Percentiles rank a stretch among this genome's conserved stretches.
Conservation (phyloP, 2,797 vertebrate genomes). For the Astyanax mexicanus region DNA sequence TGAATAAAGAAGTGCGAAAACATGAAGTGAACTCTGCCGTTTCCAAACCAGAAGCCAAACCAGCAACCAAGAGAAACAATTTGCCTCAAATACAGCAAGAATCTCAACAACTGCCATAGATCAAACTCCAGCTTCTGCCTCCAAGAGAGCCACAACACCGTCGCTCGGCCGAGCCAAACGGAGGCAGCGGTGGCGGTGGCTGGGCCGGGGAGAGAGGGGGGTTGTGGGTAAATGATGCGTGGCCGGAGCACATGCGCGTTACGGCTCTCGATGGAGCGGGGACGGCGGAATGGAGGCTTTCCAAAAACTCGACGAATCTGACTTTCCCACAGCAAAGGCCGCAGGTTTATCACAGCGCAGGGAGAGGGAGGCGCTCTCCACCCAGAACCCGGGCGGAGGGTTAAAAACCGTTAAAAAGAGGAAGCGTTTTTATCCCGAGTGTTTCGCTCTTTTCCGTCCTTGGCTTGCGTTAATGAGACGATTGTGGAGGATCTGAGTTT, state of each 20-base stretch:
- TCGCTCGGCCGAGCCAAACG: constrained; percentile 60
- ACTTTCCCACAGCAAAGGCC: constrained; percentile 72
- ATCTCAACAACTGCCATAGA: constrained; percentile 19
- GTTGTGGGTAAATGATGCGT: constrained; percentile 73
- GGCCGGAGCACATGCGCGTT: constrained; percentile 67
- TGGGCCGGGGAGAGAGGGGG: constrained; percentile 64
- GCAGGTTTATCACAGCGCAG: constrained; percentile 78
- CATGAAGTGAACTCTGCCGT: neutral
- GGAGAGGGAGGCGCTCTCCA: constrained; percentile 64
- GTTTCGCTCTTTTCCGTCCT: constrained; percentile 60
- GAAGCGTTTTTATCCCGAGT: constrained; percentile 65
- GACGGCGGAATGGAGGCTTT: constrained; percentile 68
- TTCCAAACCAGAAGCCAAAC: constrained; percentile 20
- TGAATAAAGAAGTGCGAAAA: constrained; percentile 43
- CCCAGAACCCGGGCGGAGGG: constrained; percentile 46
- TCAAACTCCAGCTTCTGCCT: constrained; percentile 34
- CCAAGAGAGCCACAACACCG: constrained; percentile 62
- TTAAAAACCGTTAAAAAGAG: constrained; percentile 71
- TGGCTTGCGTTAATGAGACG: constrained; percentile 26
- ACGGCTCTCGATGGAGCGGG: constrained; percentile 66
- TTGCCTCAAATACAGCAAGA: neutral
- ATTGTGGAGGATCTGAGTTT: constrained; percentile 4
- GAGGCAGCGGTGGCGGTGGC: constrained; percentile 31
- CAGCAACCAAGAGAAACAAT: neutral
- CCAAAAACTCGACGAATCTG: constrained; percentile 73